phyloP scores from a whole-genome alignment of 2,113 vertebrate genomes.

The Tyrannus savana region DNA sequence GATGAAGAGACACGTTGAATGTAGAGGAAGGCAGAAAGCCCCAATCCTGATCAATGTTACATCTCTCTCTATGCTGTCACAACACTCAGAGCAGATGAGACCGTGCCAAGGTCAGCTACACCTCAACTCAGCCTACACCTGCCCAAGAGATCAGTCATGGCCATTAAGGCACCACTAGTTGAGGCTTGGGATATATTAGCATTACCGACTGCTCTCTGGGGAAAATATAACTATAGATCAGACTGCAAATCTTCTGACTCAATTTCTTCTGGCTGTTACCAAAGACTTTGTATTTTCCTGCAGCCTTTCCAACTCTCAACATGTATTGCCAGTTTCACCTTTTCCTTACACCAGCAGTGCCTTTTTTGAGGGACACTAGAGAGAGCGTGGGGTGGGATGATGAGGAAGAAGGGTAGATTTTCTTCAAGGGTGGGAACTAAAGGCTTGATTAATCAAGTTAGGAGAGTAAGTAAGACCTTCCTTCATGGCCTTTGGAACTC shows the following conservation, averaged over 20 bases:
- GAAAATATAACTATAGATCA: not conserved
- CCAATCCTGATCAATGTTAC: not conserved
- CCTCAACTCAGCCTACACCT: not conserved
- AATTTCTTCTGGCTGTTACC: not conserved
- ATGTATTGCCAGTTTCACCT: not conserved
- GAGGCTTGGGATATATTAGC: not conserved
- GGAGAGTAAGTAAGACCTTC: not conserved
- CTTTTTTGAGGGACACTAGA: not conserved
- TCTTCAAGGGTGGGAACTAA: rapidly evolving
- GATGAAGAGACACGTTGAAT: not conserved
- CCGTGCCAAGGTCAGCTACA: not conserved
- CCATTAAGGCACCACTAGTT: not conserved
- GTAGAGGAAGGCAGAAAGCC: not conserved
- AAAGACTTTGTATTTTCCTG: not conserved
- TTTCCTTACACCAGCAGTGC: not conserved
- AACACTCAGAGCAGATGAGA: rapidly evolving
- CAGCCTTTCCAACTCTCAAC: not conserved
- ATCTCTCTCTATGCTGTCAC: not conserved
- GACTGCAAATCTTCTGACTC: not conserved
- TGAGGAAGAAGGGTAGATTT: not conserved
- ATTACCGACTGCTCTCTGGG: not conserved
- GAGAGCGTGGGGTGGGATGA: rapidly evolving
- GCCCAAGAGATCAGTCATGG: not conserved
- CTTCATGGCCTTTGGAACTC: not conserved
- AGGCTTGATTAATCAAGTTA: not conserved